These are phyloP conservation scores for Sinella curviseta DNA, from an alignment of 1,140 invertebrate genomes.

Conservation along the genomic window DNA sequence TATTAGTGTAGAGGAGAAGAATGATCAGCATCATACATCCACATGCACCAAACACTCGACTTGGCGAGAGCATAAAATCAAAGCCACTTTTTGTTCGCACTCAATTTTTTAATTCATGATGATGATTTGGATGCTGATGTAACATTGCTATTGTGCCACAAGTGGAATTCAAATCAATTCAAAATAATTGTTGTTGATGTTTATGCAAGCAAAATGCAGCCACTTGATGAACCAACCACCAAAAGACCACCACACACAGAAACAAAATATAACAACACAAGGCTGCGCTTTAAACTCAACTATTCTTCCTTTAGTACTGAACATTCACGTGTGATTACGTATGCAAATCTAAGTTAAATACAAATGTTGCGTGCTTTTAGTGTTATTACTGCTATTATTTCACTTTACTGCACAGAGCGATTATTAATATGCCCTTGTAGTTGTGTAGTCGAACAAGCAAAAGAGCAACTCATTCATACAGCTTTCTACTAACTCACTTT, in stretches of 20 bases:
- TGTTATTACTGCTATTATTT: background rate
- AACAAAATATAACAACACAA: too few relatives aligned
- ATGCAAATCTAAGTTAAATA: background rate
- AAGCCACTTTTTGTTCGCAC: background rate
- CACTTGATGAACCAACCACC: too few relatives aligned
- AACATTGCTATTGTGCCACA: background rate
- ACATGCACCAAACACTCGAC: background rate
- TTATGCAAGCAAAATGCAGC: background rate
- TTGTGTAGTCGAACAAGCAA: background rate
- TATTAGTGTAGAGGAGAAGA: too few relatives aligned
- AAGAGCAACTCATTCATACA: background rate
- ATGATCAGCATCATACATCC: too few relatives aligned
- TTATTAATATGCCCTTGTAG: conserved; percentile 16
- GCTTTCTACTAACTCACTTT: background rate
- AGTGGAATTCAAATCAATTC: background rate
- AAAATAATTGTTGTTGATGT: background rate
- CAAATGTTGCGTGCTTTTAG: background rate
- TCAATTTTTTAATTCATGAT: background rate
- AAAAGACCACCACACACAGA: too few relatives aligned
- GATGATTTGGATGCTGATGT: background rate
- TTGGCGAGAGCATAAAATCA: background rate
- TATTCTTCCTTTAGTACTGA: background rate
- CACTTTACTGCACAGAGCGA: background rate
- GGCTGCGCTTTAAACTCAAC: too few relatives aligned
- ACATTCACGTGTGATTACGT: background rate